Percentiles rank a stretch among this genome's conserved stretches.
Evolutionary conservation across 2,797 vertebrate species (phyloP).

Genomic region (Sphenopsis melanotis): DNA sequence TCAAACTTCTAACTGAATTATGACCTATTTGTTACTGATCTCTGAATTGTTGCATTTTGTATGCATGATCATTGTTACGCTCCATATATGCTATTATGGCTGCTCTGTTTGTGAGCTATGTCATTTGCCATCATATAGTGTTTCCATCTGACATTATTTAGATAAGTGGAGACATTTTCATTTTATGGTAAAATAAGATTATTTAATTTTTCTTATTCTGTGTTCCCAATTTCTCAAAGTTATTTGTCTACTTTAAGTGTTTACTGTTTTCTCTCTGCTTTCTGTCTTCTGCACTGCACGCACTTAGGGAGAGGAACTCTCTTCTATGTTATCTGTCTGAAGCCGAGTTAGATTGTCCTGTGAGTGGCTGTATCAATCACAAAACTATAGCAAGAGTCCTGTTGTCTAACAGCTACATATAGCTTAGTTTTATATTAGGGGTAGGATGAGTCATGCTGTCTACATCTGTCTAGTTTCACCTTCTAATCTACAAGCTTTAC

Average conservation of each 20-base stretch:
- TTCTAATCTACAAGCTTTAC: background rate
- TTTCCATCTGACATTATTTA: background rate
- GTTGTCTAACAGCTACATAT: background rate
- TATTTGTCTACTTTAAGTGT: background rate
- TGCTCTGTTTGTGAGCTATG: background rate
- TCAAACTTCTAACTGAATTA: background rate
- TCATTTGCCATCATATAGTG: background rate
- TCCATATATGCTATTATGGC: background rate
- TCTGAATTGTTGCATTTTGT: background rate
- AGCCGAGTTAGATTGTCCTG: background rate
- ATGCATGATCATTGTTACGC: background rate
- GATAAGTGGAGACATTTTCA: conserved; percentile 1
- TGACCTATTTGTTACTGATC: background rate
- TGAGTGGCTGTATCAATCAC: background rate
- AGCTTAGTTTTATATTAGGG: background rate
- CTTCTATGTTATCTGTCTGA: background rate
- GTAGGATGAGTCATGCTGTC: background rate
- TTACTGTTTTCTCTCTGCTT: background rate
- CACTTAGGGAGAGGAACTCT: background rate
- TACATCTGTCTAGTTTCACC: background rate
- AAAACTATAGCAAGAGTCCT: background rate
- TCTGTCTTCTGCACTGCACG: background rate
- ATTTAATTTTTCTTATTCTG: background rate
- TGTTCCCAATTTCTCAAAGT: background rate
- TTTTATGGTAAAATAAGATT: background rate